Conservation (phyloP, 1,140 invertebrate species). For the Alviniconcha marisindica region DNA sequence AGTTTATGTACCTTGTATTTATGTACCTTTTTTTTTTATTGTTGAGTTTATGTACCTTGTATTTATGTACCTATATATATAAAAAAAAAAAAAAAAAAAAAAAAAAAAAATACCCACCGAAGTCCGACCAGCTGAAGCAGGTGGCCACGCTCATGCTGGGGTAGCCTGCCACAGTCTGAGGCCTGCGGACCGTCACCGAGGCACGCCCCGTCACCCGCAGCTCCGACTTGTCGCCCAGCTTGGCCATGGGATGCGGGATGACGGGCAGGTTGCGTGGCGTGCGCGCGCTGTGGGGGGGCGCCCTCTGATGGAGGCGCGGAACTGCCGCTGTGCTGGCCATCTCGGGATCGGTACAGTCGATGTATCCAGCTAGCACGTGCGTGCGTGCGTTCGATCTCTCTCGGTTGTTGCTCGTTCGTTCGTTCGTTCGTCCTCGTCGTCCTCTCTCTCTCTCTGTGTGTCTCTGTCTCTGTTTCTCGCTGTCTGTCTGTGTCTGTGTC, state of each 20-base stretch:
- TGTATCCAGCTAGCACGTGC: background rate
- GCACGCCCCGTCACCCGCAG: conserved; percentile 2
- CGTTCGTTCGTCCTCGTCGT: background rate
- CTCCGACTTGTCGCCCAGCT: background rate
- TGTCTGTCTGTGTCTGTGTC: background rate
- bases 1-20: too few relatives aligned
- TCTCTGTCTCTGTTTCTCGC: background rate
- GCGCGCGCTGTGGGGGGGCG: background rate
- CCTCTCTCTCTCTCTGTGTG: background rate
- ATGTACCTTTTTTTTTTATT: too few relatives aligned
- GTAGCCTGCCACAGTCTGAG: background rate
- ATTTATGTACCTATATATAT: too few relatives aligned
- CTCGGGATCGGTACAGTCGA: too few relatives aligned
- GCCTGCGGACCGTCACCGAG: background rate
- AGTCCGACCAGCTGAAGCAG: background rate
- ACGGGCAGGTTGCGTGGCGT: background rate
- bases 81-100: too few relatives aligned
- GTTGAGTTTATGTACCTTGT: too few relatives aligned
- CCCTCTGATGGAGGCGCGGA: background rate
- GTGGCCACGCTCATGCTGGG: background rate
- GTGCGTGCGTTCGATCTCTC: background rate
- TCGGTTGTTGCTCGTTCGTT: background rate
- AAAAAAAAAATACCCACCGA: background rate
- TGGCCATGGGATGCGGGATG: background rate
- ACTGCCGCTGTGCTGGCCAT: conserved; percentile 18